Evolutionary conservation across 2,797 vertebrate genomes (phyloP).

Genomic region (Mormyrops boulengeri): DNA sequence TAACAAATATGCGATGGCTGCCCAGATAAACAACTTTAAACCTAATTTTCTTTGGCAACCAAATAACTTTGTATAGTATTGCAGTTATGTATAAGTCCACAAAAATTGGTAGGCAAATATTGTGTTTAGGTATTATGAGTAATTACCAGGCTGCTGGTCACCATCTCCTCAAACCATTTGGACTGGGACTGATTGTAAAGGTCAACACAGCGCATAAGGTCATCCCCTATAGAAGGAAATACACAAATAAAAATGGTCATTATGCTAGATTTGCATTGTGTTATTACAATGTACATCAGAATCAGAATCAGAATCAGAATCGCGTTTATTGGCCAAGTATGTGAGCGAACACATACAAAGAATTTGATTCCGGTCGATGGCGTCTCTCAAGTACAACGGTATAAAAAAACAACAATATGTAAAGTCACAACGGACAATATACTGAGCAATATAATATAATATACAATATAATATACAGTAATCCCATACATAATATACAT

Average conservation of each 20-base stretch:
- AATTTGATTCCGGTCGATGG: too few relatives aligned
- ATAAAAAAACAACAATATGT: too few relatives aligned
- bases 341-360: too few relatives aligned
- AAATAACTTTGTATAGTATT: background rate
- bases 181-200: constrained; percentile 97
- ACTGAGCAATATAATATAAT: too few relatives aligned
- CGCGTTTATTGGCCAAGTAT: too few relatives aligned
- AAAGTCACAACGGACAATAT: too few relatives aligned
- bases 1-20: background rate
- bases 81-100: background rate
- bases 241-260: background rate
- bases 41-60: background rate
- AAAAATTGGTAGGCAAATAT: background rate
- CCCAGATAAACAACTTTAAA: background rate
- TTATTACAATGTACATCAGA: background rate
- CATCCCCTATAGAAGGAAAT: constrained; percentile 72
- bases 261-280: background rate
- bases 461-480: too few relatives aligned
- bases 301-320: background rate
- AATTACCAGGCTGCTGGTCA: constrained; percentile 89
- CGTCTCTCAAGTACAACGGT: too few relatives aligned
- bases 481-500: background rate
- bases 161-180: constrained; percentile 99
- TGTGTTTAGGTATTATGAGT: background rate
- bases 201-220: constrained; percentile 94